Evolutionary conservation across 2,888 invertebrate genomes (phyloP).

Genomic region (Agrypnus murinus): DNA sequence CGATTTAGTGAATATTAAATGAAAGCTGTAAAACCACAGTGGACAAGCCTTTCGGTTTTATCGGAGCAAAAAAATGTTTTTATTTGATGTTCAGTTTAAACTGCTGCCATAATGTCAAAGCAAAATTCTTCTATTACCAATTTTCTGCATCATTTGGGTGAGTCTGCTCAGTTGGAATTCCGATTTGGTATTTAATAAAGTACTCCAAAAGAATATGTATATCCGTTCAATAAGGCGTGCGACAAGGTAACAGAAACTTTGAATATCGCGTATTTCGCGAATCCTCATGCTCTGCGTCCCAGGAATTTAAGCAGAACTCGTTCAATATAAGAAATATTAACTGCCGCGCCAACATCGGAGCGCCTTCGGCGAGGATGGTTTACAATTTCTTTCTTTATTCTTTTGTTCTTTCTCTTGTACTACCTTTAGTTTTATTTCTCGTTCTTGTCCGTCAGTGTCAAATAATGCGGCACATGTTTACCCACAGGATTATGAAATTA

Average conservation of each 20-base stretch:
- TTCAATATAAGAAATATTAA: conserved; percentile 28
- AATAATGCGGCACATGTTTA: conserved; percentile 23
- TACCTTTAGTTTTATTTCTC: conserved; percentile 16
- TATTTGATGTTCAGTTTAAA: conserved; percentile 29
- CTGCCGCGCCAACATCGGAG: conserved; percentile 20
- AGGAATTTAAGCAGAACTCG: conserved; percentile 25
- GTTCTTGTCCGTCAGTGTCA: conserved; percentile 27
- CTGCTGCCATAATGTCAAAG: conserved; percentile 39
- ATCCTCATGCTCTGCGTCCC: not conserved
- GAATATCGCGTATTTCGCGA: conserved; percentile 21
- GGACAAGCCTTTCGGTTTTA: conserved; percentile 5
- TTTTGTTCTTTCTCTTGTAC: conserved; percentile 20
- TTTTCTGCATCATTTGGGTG: conserved; percentile 41
- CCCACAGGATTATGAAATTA: conserved; percentile 19
- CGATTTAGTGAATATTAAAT: conserved; percentile 3
- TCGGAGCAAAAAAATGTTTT: conserved; percentile 25
- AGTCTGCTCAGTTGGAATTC: conserved; percentile 31
- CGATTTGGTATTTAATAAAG: conserved; percentile 38
- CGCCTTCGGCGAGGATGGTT: conserved; percentile 19
- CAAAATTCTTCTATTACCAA: conserved; percentile 33
- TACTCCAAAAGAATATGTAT: conserved; percentile 36
- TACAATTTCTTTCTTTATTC: conserved; percentile 28
- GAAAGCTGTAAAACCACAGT: conserved; percentile 7
- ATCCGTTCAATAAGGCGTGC: conserved; percentile 34
- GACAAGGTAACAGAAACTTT: conserved; percentile 26